A percentile compares a stretch with the other conserved stretches of the same genome.
phyloP scores from a whole-genome alignment of 2,797 vertebrate genomes.

The Cryptoblepharus egeriae region DNA sequence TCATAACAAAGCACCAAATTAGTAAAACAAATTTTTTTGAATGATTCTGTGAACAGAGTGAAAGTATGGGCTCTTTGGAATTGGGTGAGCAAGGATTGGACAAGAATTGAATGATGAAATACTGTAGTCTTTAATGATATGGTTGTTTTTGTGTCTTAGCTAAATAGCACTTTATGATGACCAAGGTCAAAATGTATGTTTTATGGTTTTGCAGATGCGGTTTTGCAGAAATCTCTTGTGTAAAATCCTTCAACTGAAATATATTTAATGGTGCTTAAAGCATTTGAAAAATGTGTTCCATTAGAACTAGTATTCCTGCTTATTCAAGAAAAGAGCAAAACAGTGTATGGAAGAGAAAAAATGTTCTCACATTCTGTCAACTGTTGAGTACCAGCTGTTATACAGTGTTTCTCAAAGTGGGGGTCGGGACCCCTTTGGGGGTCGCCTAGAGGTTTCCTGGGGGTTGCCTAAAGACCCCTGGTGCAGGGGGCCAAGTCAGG shows the following conservation, averaged over 20 bases:
- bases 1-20: background rate
- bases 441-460: too few relatives aligned
- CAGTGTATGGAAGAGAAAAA: background rate
- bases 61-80: background rate
- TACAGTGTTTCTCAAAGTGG: too few relatives aligned
- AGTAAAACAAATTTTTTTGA: background rate
- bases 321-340: background rate
- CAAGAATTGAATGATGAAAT: fast-evolving
- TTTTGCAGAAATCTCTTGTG: background rate
- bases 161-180: background rate
- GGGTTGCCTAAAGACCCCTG: too few relatives aligned
- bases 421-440: too few relatives aligned
- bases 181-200: background rate
- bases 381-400: constrained; percentile 9
- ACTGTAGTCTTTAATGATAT: background rate
- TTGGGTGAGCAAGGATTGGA: background rate
- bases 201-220: background rate
- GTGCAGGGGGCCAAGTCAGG: too few relatives aligned
- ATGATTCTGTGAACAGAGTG: background rate
- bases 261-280: constrained; percentile 37
- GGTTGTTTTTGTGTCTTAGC: background rate
- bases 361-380: background rate
- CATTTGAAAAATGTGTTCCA: constrained; percentile 11
- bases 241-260: background rate
- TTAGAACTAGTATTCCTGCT: constrained; percentile 22